Evolutionary conservation across 1,140 invertebrate species (phyloP).

Genomic region (Formica exsecta): DNA sequence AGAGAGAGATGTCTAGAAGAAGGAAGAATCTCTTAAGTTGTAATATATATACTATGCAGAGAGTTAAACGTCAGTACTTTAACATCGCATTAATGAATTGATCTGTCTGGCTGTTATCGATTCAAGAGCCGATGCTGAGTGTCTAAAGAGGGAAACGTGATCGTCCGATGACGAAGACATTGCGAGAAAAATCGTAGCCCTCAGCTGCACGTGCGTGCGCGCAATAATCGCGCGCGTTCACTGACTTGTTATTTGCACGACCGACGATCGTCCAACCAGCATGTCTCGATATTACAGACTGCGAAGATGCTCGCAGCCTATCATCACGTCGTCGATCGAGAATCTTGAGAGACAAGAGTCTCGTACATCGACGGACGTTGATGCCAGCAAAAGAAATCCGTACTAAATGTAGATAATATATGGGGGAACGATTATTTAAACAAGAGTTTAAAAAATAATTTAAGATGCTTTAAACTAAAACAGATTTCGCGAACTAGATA

Average conservation of each 20-base stretch:
- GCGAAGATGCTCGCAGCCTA: constrained; percentile 6
- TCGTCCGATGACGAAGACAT: constrained; percentile 22
- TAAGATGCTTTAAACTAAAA: background rate
- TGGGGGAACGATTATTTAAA: background rate
- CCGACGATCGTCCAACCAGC: constrained; percentile 1
- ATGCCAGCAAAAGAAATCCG: background rate
- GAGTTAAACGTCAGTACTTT: background rate
- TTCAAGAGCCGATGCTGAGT: background rate
- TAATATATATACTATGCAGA: background rate
- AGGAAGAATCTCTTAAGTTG: background rate
- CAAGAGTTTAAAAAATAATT: background rate
- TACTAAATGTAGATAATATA: background rate
- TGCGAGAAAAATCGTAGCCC: constrained; percentile 5
- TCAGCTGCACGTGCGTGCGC: background rate
- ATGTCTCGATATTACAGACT: background rate
- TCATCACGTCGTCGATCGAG: constrained; percentile 29
- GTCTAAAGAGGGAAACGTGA: background rate
- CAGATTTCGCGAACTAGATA: background rate
- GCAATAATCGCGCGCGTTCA: constrained; percentile 56
- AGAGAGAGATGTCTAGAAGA: background rate
- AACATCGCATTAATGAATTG: background rate
- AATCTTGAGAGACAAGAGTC: background rate
- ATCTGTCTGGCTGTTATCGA: constrained; percentile 1
- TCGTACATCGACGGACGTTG: background rate
- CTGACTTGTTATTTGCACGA: constrained; percentile 59